Evolutionary conservation across 1,140 invertebrate species (phyloP).

Genomic region (Leptonema lineaticorne): DNA sequence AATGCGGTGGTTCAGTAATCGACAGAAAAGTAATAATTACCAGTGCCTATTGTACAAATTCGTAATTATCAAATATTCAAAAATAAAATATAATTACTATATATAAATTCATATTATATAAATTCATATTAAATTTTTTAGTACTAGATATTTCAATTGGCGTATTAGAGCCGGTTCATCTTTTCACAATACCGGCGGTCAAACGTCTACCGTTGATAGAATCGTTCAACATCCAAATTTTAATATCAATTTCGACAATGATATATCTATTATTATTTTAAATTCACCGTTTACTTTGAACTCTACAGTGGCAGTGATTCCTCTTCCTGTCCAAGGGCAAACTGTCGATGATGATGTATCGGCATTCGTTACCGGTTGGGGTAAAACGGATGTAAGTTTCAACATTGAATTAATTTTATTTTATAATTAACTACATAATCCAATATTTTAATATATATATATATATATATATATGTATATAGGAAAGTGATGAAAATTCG

Average conservation of each 20-base stretch:
- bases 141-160: conserved; percentile 22
- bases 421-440: neutral
- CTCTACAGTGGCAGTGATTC: neutral
- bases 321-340: conserved; percentile 30
- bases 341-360: conserved; percentile 40
- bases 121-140: neutral
- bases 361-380: conserved; percentile 51
- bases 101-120: too few species aligned
- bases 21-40: conserved; percentile 43
- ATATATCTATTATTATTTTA: conserved; percentile 26
- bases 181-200: conserved; percentile 24
- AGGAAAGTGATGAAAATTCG: conserved; percentile 34
- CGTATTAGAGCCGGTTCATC: conserved; percentile 33
- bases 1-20: conserved; percentile 49
- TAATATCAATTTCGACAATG: conserved; percentile 24
- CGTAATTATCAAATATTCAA: conserved; percentile 38
- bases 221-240: conserved; percentile 28
- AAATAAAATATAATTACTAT: neutral
- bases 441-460: neutral
- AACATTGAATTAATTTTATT: too few species aligned
- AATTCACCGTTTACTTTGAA: conserved; percentile 8
- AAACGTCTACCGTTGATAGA: neutral
- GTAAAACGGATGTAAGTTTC: conserved; percentile 31
- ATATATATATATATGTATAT: neutral
- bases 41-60: conserved; percentile 48